Percentiles rank a stretch among this genome's conserved stretches.
Conservation (phyloP, 2,888 invertebrate genomes). For the Aphodius sticticus region DNA sequence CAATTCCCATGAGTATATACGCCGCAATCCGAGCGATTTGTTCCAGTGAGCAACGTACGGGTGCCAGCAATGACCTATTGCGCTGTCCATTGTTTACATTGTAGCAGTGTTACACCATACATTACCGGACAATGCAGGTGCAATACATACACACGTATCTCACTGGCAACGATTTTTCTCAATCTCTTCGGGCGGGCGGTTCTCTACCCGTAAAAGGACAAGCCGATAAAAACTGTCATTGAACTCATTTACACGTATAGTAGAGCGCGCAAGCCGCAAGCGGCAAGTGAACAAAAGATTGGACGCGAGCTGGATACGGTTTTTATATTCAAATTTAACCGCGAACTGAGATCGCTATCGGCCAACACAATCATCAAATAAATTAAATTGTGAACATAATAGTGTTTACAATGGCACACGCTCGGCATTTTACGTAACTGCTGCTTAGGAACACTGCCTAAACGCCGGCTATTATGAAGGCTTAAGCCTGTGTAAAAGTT, state of each 20-base stretch:
- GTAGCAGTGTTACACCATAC: constrained; percentile 19
- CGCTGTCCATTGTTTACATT: constrained; percentile 24
- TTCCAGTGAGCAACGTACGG: constrained; percentile 19
- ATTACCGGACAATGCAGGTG: constrained; percentile 14
- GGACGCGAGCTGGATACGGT: neutral
- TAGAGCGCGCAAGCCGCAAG: neutral
- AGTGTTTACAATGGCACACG: constrained; percentile 13
- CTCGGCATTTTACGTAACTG: constrained; percentile 14
- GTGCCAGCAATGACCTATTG: constrained; percentile 21
- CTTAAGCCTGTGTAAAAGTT: constrained; percentile 11
- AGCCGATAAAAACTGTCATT: neutral
- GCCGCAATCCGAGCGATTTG: constrained; percentile 7
- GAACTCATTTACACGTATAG: constrained; percentile 22
- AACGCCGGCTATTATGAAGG: constrained; percentile 14
- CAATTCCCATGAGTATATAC: neutral
- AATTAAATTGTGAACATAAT: constrained; percentile 18
- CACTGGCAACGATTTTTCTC: neutral
- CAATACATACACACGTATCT: constrained; percentile 5
- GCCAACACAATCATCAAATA: constrained; percentile 24
- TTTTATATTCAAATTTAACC: constrained; percentile 26
- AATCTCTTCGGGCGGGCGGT: neutral
- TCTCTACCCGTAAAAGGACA: neutral
- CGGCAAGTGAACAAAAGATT: constrained; percentile 8
- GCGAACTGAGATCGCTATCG: constrained; percentile 18
- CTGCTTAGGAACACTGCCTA: constrained; percentile 17